Percentiles rank a stretch among this genome's conserved stretches.
Conservation (phyloP, 2,888 invertebrate genomes). For the Malthinus flaveolus region DNA sequence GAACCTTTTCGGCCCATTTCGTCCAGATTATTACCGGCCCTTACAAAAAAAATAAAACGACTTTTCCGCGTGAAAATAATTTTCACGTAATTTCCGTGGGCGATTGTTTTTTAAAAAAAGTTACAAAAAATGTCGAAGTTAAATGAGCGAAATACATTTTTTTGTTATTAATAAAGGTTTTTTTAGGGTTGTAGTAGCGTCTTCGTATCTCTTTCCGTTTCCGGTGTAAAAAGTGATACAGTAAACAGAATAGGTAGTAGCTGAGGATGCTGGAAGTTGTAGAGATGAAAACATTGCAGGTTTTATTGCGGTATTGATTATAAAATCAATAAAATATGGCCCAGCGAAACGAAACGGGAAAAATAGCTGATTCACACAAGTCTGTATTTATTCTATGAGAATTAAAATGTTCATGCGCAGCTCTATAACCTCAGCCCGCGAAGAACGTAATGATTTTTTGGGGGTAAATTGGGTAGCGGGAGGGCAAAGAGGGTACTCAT, state of each 20-base stretch:
- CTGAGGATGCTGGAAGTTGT: constrained; percentile 51
- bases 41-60: too few species aligned
- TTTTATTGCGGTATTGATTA: constrained; percentile 60
- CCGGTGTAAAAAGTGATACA: constrained; percentile 26
- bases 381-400: constrained; percentile 52
- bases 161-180: background rate
- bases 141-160: background rate
- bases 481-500: constrained; percentile 56
- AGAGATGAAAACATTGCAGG: constrained; percentile 59
- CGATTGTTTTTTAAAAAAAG: too few species aligned
- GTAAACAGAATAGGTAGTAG: constrained; percentile 32
- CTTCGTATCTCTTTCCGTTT: constrained; percentile 24
- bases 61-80: too few species aligned
- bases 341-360: constrained; percentile 52
- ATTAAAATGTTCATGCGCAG: constrained; percentile 56
- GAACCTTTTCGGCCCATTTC: too few species aligned
- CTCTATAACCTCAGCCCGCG: constrained; percentile 58
- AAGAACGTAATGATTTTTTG: constrained; percentile 85
- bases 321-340: constrained; percentile 60
- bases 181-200: constrained; percentile 4
- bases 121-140: too few species aligned
- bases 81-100: too few species aligned
- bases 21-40: too few species aligned
- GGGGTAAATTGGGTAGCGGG: constrained; percentile 66
- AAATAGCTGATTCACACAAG: constrained; percentile 54